Percentiles rank a stretch among this genome's conserved stretches.
phyloP scores from a whole-genome alignment of 2,888 invertebrate species.

The Volucella bombylans region DNA sequence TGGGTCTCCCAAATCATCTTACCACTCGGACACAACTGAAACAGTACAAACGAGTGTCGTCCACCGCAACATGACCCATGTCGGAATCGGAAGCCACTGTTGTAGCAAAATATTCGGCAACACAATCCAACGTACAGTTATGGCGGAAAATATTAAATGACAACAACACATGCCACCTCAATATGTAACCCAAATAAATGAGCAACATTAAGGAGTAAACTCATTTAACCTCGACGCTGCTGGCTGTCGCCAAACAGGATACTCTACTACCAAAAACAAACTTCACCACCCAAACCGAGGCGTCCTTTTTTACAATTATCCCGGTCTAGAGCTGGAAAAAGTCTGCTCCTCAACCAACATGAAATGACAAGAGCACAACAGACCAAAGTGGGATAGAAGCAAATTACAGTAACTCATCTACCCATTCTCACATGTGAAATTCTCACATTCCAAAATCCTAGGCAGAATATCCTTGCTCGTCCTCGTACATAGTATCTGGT shows the following conservation, averaged over 20 bases:
- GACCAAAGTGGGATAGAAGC: conserved; percentile 45
- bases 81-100: conserved; percentile 18
- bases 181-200: conserved; percentile 71
- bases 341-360: conserved; percentile 7
- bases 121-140: conserved; percentile 17
- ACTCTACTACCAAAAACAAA: conserved; percentile 26
- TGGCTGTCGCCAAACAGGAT: conserved; percentile 54
- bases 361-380: conserved; percentile 15
- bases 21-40: neutral
- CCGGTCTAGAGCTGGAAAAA: conserved; percentile 18
- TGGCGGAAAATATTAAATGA: conserved; percentile 61
- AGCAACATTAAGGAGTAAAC: conserved; percentile 68
- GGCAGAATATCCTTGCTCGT: conserved; percentile 43
- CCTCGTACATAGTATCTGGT: conserved; percentile 44
- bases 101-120: conserved; percentile 27
- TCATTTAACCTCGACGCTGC: conserved; percentile 62
- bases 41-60: neutral
- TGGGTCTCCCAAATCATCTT: conserved; percentile 33
- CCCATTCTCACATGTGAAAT: conserved; percentile 24
- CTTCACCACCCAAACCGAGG: conserved; percentile 18
- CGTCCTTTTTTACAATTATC: conserved; percentile 59
- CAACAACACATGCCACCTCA: conserved; percentile 70
- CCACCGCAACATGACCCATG: conserved; percentile 23
- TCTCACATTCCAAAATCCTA: conserved; percentile 31
- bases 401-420: conserved; percentile 69